Evolutionary conservation across 2,797 vertebrate species (phyloP).

Genomic region (Mormyrops boulengeri): DNA sequence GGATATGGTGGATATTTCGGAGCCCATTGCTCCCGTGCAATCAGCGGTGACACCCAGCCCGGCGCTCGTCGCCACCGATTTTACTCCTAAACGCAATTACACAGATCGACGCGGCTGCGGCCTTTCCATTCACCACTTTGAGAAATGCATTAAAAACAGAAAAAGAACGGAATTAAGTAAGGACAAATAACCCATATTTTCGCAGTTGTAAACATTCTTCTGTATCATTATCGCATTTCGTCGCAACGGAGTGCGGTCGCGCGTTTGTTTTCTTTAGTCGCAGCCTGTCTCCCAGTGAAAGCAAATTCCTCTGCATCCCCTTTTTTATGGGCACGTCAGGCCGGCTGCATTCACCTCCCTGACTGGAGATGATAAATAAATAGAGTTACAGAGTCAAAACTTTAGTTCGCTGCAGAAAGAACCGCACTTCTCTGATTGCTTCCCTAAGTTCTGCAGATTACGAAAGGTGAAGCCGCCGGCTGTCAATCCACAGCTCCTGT

Average conservation of each 20-base stretch:
- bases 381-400: constrained; percentile 35
- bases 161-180: constrained; percentile 45
- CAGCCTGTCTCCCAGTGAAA: constrained; percentile 23
- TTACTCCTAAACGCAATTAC: constrained; percentile 47
- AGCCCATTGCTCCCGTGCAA: neutral
- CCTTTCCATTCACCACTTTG: constrained; percentile 55
- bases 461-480: constrained; percentile 55
- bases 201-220: constrained; percentile 61
- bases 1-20: constrained; percentile 27
- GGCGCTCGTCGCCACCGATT: constrained; percentile 39
- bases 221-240: constrained; percentile 63
- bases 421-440: constrained; percentile 54
- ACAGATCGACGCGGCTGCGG: constrained; percentile 70
- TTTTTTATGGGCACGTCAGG: constrained; percentile 40
- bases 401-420: constrained; percentile 50
- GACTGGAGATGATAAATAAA: constrained; percentile 37
- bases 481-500: constrained; percentile 36
- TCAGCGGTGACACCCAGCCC: neutral
- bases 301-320: constrained; percentile 40
- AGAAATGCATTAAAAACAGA: constrained; percentile 54
- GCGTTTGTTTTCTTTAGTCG: constrained; percentile 51
- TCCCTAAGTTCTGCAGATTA: constrained; percentile 57
- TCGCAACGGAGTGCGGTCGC: constrained; percentile 47
- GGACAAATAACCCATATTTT: constrained; percentile 67
- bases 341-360: constrained; percentile 23